Base-by-base conservation (phyloP, 2,888 invertebrate species). In the Philereme transversata region DNA sequence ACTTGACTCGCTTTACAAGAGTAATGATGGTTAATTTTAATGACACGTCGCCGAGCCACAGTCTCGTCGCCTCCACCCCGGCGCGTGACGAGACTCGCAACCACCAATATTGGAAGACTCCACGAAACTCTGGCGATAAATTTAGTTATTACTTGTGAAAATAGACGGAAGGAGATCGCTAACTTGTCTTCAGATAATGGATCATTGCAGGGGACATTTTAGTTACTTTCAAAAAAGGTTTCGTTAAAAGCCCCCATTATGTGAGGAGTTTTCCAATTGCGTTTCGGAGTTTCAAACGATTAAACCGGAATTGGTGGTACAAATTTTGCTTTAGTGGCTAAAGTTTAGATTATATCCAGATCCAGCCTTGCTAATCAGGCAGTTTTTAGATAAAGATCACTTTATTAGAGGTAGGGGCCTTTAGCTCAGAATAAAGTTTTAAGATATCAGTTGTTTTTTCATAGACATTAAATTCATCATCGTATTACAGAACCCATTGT, bases 101-200 rank as follows among this genome's bases (percentile, higher is more conserved):
- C 77, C 79, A 69, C 75, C 78, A 78, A 89, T 91, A 90, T 90
- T 90, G 88, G 88, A 88, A 87, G 84, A 84, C 84, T 83, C 76
- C 69, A 77, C 84, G 82, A 90, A 91, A 91, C 87, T 90, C 90
- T 86, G 82, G 83, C 91, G 90, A 92, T 91, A 92, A 92, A 92
- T 92, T 91, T 87, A 90, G 92, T 91, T 92, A 92, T 92, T 92
- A 90, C 91, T 91, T 90, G 90, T 90, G 90, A 91, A 92, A 92
- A 92, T 91, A 91, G 89, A 90, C 86, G 90, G 85, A 90, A 90
- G 87, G 85, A 89, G 90, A 91, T 91, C 88, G 90, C 89, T 90
- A 91, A 91, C 92, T 92, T 90, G 91, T 91, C 88, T 84, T 87
- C 81, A 86, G 88, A 90, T 91, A 92, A 91, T 91, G 91, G 91